Evolutionary conservation across 2,797 vertebrate species (phyloP).

Genomic region (Eurystomus glaucurus): DNA sequence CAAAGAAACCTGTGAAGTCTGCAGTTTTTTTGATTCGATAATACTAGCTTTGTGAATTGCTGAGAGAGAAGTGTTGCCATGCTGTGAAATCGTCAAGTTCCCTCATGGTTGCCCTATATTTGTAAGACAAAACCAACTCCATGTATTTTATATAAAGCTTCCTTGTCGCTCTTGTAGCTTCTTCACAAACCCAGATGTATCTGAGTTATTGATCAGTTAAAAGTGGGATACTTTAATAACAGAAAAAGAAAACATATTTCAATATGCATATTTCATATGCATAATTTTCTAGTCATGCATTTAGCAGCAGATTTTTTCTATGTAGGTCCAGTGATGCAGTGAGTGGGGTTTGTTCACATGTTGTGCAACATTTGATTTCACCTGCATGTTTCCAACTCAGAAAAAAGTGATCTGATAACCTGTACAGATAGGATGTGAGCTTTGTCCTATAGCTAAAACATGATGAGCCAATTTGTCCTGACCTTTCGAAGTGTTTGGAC

Average conservation of each 20-base stretch:
- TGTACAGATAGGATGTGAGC: not conserved
- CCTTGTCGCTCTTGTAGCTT: not conserved
- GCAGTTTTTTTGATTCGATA: not conserved
- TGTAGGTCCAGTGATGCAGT: not conserved
- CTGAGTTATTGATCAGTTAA: not conserved
- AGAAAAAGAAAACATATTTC: not conserved
- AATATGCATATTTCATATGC: not conserved
- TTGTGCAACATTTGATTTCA: not conserved
- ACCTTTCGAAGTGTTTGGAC: not conserved
- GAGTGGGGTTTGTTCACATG: not conserved
- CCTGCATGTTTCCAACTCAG: not conserved
- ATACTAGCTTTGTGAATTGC: conserved; percentile 7
- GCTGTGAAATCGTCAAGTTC: conserved; percentile 35
- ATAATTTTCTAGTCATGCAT: not conserved
- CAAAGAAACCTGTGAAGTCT: not conserved
- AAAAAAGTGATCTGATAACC: not conserved
- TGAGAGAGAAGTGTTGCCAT: not conserved
- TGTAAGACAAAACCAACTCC: not conserved
- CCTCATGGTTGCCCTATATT: not conserved
- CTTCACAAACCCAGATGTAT: not conserved
- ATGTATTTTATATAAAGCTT: not conserved
- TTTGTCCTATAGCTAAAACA: not conserved
- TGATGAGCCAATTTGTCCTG: not conserved
- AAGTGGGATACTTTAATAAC: not conserved
- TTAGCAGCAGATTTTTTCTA: not conserved